phyloP scores from a whole-genome alignment of 2,888 invertebrate genomes.

The Apodemia mormo region DNA sequence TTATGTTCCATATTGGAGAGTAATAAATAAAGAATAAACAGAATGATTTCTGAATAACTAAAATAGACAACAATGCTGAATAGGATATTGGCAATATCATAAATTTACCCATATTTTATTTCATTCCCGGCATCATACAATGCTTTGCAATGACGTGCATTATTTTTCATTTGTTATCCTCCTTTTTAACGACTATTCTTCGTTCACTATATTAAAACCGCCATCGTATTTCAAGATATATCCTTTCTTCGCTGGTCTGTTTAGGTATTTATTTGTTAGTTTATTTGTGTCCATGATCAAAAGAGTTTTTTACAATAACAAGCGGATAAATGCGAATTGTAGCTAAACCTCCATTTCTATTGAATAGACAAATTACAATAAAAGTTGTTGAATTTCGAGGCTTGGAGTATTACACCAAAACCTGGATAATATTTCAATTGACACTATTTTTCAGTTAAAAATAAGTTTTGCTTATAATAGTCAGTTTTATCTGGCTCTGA shows the following conservation, averaged over 20 bases:
- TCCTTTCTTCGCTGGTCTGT: neutral
- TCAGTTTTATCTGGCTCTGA: too few species aligned
- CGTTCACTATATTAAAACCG: slow-evolving; percentile 51
- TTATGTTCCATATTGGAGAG: too few species aligned
- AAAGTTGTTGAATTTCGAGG: too few species aligned
- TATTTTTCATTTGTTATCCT: slow-evolving; percentile 58
- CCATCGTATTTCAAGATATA: slow-evolving; percentile 25
- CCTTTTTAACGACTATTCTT: slow-evolving; percentile 48
- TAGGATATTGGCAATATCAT: slow-evolving; percentile 45
- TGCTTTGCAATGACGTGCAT: slow-evolving; percentile 44
- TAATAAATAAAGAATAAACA: neutral
- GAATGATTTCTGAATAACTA: neutral
- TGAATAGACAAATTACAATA: too few species aligned
- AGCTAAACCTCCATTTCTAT: too few species aligned
- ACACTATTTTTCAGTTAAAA: too few species aligned
- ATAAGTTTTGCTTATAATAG: too few species aligned
- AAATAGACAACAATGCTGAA: neutral
- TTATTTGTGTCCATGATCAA: neutral
- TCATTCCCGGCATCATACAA: slow-evolving; percentile 37
- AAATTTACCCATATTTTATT: slow-evolving; percentile 45
- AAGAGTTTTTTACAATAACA: neutral
- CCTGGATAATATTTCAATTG: too few species aligned
- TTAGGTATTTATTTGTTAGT: too few species aligned
- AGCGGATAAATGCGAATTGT: too few species aligned
- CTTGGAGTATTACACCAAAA: too few species aligned